Evolutionary conservation across 2,888 invertebrate species (phyloP).

Genomic region (Patella pellucida): DNA sequence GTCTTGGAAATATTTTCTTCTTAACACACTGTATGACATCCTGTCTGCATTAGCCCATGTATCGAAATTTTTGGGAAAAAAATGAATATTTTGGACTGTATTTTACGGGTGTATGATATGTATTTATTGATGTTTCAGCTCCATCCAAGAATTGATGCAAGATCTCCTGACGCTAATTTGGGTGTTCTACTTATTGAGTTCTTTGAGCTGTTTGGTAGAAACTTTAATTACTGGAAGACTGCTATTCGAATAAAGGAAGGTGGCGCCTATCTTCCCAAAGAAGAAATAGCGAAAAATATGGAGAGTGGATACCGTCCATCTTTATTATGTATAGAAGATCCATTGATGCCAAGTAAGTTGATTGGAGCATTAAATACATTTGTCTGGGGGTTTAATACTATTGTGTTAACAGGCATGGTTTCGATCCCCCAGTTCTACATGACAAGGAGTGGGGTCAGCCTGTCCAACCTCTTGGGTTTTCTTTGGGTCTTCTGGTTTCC

Average conservation of each 20-base stretch:
- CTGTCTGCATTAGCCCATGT: too few relatives aligned
- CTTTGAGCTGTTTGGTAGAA: slow-evolving; percentile 95
- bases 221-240: slow-evolving; percentile 92
- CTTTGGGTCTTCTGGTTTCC: too few relatives aligned
- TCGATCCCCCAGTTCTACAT: too few relatives aligned
- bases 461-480: too few relatives aligned
- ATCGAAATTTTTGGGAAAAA: too few relatives aligned
- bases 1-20: too few relatives aligned
- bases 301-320: slow-evolving; percentile 92
- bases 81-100: too few relatives aligned
- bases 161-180: slow-evolving; percentile 78
- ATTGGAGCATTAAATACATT: background rate
- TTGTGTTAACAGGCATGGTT: background rate
- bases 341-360: slow-evolving; percentile 81
- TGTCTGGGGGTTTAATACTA: background rate
- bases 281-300: slow-evolving; percentile 90
- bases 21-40: too few relatives aligned
- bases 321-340: slow-evolving; percentile 97
- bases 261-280: slow-evolving; percentile 93
- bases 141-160: slow-evolving; percentile 87
- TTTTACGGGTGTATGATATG: background rate
- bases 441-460: too few relatives aligned
- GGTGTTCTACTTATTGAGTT: slow-evolving; percentile 96
- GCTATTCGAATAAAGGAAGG: slow-evolving; percentile 94
- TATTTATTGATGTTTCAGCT: slow-evolving; percentile 46